phyloP scores from a whole-genome alignment of 2,113 vertebrate genomes.

The Psophia crepitans region DNA sequence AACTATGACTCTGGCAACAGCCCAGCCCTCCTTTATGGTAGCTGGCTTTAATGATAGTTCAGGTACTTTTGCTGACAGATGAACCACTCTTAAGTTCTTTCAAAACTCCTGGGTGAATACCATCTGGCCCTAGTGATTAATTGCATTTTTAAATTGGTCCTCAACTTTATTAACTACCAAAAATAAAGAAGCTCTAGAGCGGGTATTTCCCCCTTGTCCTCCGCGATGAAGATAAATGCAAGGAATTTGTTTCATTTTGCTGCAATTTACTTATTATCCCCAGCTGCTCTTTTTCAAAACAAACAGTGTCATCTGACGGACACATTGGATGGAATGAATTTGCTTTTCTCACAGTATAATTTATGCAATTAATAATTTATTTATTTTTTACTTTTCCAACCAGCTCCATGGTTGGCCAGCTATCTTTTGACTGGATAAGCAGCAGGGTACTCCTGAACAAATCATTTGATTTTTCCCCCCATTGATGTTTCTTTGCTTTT shows the following conservation, averaged over 20 bases:
- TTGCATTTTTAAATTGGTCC: neutral
- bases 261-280: neutral
- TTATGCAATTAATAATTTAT: neutral
- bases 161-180: neutral
- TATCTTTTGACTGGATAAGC: neutral
- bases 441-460: neutral
- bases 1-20: neutral
- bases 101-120: neutral
- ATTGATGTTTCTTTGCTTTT: accelerated
- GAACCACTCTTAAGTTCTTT: neutral
- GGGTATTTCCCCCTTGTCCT: neutral
- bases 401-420: neutral
- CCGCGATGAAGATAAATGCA: neutral
- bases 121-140: neutral
- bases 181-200: neutral
- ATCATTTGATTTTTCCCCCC: neutral
- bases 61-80: neutral
- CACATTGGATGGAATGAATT: neutral
- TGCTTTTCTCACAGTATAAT: neutral
- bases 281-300: neutral
- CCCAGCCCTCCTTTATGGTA: neutral
- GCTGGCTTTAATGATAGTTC: neutral
- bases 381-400: neutral
- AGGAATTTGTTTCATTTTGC: neutral
- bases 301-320: neutral